Evolutionary conservation across 2,797 vertebrate species (phyloP).

Genomic region (Cossypha heuglini): DNA sequence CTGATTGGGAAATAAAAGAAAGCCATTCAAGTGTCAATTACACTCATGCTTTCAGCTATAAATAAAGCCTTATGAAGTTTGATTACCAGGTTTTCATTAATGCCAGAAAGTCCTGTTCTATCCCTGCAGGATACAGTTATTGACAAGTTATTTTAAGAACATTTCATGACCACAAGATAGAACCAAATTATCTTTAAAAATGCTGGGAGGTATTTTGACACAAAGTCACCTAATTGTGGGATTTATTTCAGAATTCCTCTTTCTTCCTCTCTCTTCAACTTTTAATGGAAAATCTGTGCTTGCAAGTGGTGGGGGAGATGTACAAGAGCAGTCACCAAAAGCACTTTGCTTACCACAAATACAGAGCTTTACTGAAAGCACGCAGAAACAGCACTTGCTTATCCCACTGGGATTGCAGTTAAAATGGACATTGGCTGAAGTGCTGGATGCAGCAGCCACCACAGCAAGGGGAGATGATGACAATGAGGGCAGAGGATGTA

Average conservation of each 20-base stretch:
- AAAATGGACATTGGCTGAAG: not conserved
- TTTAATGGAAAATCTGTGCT: not conserved
- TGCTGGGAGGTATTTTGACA: not conserved
- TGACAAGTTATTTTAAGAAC: conserved; percentile 18
- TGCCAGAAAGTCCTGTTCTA: not conserved
- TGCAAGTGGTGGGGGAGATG: not conserved
- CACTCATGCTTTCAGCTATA: not conserved
- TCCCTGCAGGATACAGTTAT: not conserved
- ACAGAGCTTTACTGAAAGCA: not conserved
- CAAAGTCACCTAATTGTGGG: not conserved
- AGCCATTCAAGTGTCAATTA: not conserved
- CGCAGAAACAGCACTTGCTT: rapidly evolving
- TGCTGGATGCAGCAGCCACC: not conserved
- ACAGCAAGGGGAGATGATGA: not conserved
- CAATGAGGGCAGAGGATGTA: not conserved
- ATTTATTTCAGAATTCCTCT: conserved; percentile 1
- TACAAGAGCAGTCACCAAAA: not conserved
- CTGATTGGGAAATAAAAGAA: not conserved
- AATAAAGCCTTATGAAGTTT: not conserved
- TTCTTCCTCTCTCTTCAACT: not conserved
- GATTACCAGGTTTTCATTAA: not conserved
- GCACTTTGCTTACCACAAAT: not conserved
- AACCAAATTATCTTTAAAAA: not conserved
- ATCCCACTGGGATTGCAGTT: not conserved
- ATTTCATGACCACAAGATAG: not conserved